phyloP scores from a whole-genome alignment of 2,888 invertebrate species.

The Malthinus seriepunctatus region DNA sequence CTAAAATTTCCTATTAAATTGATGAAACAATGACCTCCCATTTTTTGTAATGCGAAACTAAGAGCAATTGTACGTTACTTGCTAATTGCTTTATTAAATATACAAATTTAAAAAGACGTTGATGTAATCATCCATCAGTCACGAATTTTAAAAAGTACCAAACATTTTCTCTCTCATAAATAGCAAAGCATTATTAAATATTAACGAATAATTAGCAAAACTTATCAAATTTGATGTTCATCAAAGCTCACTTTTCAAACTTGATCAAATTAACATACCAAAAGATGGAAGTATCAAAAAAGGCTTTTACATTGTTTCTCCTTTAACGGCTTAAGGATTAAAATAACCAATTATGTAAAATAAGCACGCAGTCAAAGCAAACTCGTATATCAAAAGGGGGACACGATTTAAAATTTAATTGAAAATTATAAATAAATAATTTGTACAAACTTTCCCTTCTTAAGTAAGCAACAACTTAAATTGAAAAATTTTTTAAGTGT shows the following conservation, averaged over 20 bases:
- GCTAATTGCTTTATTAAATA: neutral
- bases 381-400: conserved; percentile 6
- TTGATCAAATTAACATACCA: too few species aligned
- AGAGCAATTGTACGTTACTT: conserved; percentile 8
- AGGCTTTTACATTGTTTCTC: too few species aligned
- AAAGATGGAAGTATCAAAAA: too few species aligned
- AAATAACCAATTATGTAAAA: conserved; percentile 24
- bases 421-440: conserved; percentile 3
- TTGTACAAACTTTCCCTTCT: neutral
- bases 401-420: conserved; percentile 6
- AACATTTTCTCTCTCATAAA: too few species aligned
- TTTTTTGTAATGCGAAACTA: conserved; percentile 1
- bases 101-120: neutral
- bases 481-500: neutral
- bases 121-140: neutral
- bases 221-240: conserved; percentile 13
- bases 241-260: conserved; percentile 6
- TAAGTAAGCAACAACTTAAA: neutral
- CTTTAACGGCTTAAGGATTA: conserved; percentile 1
- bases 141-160: neutral
- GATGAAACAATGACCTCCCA: conserved; percentile 6
- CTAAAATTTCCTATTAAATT: conserved; percentile 5
- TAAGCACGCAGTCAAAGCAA: conserved; percentile 22
- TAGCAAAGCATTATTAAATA: too few species aligned
- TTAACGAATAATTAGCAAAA: conserved; percentile 15